Evolutionary conservation across 2,797 vertebrate species (phyloP).

Genomic region (Octomys mimax): DNA sequence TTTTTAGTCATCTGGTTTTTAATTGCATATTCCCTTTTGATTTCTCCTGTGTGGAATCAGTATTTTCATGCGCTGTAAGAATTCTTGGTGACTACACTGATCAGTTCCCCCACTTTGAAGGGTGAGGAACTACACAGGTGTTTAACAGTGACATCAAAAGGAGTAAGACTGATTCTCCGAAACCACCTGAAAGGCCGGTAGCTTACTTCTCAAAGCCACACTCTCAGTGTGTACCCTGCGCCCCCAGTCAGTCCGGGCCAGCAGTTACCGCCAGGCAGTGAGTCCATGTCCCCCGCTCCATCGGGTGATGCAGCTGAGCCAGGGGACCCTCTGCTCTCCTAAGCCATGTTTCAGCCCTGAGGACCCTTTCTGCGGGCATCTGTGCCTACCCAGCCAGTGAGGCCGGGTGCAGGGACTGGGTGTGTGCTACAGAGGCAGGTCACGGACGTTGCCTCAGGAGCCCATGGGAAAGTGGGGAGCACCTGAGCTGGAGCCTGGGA

Average conservation of each 20-base stretch:
- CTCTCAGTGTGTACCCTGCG: neutral
- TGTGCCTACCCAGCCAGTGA: neutral
- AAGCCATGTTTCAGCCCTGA: neutral
- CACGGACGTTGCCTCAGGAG: neutral
- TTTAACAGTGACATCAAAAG: neutral
- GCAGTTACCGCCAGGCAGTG: neutral
- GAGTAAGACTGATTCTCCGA: neutral
- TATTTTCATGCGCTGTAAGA: neutral
- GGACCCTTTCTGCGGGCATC: neutral
- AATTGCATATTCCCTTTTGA: neutral
- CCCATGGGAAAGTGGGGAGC: constrained; percentile 30
- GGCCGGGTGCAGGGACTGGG: accelerated
- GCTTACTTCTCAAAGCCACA: neutral
- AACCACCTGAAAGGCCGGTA: neutral
- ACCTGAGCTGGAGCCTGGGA: constrained; percentile 85
- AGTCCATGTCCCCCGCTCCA: neutral
- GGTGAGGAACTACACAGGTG: neutral
- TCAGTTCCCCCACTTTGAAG: neutral
- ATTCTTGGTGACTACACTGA: neutral
- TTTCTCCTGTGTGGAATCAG: neutral
- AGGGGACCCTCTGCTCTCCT: neutral
- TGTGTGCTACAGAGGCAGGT: neutral
- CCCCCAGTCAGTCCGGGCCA: neutral
- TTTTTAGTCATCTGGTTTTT: neutral
- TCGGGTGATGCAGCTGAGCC: neutral